These are phyloP conservation scores for Halyomorpha halys DNA, from an alignment of 1,140 invertebrate genomes.

Conservation along the genomic window DNA sequence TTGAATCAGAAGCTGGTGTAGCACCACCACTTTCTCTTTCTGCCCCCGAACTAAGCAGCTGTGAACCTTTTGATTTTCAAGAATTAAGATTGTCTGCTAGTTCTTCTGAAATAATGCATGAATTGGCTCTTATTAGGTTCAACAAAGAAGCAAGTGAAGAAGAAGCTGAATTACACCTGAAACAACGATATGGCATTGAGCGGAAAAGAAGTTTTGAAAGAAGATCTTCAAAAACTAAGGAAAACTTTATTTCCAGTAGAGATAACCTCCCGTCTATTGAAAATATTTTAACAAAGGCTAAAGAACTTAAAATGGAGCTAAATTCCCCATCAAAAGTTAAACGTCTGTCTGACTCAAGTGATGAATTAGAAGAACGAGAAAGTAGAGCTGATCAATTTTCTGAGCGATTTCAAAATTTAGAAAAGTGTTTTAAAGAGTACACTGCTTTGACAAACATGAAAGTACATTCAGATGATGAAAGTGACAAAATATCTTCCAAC, in stretches of 20 bases:
- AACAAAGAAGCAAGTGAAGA: constrained; percentile 61
- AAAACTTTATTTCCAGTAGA: constrained; percentile 12
- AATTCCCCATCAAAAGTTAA: neutral
- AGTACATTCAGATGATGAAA: constrained; percentile 5
- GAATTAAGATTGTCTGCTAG: constrained; percentile 58
- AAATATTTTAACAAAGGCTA: constrained; percentile 5
- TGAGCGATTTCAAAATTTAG: constrained; percentile 29
- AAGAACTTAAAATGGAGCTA: neutral
- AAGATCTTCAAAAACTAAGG: constrained; percentile 3
- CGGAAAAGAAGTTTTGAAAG: constrained; percentile 29
- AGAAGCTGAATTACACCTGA: constrained; percentile 46
- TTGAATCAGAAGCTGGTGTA: constrained; percentile 43
- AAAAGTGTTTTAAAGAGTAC: constrained; percentile 33
- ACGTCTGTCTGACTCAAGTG: constrained; percentile 8
- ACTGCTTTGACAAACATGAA: constrained; percentile 23
- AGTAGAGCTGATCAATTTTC: constrained; percentile 34
- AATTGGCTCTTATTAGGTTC: constrained; percentile 64
- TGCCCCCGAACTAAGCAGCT: constrained; percentile 57
- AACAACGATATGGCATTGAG: constrained; percentile 28
- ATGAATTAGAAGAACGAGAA: constrained; percentile 27
- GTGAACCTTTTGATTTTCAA: constrained; percentile 37
- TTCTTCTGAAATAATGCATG: constrained; percentile 68
- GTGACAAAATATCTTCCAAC: neutral
- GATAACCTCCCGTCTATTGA: constrained; percentile 18
- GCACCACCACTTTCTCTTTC: constrained; percentile 68